Evolutionary conservation across 2,888 invertebrate genomes (phyloP).

Genomic region (Drosophila subsilvestris): DNA sequence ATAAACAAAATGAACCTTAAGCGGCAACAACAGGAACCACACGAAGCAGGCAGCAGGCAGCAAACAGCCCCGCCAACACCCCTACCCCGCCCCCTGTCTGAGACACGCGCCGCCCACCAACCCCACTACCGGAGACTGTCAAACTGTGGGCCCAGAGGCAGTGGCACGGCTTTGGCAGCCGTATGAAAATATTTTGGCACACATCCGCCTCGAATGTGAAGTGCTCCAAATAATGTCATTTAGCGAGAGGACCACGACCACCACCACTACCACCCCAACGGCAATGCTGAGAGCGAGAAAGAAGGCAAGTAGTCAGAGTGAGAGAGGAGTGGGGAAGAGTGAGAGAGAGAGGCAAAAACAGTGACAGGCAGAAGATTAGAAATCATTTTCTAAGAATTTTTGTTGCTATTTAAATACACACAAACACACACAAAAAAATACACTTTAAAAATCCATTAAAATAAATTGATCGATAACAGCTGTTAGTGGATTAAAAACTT

Average conservation of each 20-base stretch:
- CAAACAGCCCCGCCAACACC: too few relatives aligned
- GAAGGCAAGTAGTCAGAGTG: neutral
- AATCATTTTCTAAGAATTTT: neutral
- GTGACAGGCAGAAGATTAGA: neutral
- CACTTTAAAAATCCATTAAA: too few relatives aligned
- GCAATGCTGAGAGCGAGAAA: neutral
- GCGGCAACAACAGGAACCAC: slow-evolving; percentile 36
- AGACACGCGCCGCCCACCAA: slow-evolving; percentile 20
- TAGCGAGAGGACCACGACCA: slow-evolving; percentile 42
- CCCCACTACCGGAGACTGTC: slow-evolving; percentile 8
- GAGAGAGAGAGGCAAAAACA: slow-evolving; percentile 9
- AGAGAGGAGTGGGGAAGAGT: neutral
- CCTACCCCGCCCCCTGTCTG: neutral
- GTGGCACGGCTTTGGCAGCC: slow-evolving; percentile 20
- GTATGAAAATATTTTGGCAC: slow-evolving; percentile 64
- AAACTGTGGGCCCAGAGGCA: slow-evolving; percentile 1
- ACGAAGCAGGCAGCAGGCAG: neutral
- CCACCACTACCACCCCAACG: neutral
- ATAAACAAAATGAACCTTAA: slow-evolving; percentile 66
- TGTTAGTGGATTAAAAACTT: too few relatives aligned
- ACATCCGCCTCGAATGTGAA: slow-evolving; percentile 61
- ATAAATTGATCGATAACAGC: too few relatives aligned
- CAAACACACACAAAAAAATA: too few relatives aligned
- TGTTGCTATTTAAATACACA: too few relatives aligned
- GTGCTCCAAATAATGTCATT: slow-evolving; percentile 73